Base-by-base conservation (phyloP, 2,797 vertebrate genomes). In the Loriculus beryllinus region DNA sequence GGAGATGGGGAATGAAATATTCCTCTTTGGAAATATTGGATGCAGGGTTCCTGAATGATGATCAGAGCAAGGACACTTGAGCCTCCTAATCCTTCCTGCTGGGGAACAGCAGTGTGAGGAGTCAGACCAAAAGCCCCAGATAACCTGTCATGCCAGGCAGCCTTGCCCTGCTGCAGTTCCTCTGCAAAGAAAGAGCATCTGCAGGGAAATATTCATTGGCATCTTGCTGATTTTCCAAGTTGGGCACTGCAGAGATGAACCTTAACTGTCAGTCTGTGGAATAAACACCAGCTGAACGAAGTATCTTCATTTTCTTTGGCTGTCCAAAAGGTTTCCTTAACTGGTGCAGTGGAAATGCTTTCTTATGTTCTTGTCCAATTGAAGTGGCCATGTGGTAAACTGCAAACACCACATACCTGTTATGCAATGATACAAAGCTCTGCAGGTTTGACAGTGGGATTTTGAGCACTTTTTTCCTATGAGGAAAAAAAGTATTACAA, bases 111-210 rank as follows among this genome's bases (percentile, higher is more conserved):
- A 1, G 35, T 4, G 14, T 21, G 57, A 81, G 28, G 33, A 20
- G 1, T 22, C 15, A 47, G 40, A 29, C 43, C 1, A 1, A 45
- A 59, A 83, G 3, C 11, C 18, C 0, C 2, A 35, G 48, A 2
- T 3, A 23, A 12, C 60, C 21, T 31, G 13, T 20, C 3, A 2
- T 4, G 4, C 10, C 22, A 57, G 43, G 33, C 52, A 17, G 20
- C 25, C 6, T 81, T 51, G 10, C 21, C 10, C 25, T 75, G 72
- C 52, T 88, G 64, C 19, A 42, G 43, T 13, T 62, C 39, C 31
- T 54, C 6, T 11, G 54, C 60, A 85, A 56, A 77, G 21, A 39
- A 67, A 35, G 28, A 93, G 28, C 14, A 62, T 26, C 74, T 91
- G 42, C 39, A 76, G 63, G 52, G 84, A 26, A 92, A 60, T 12